A percentile compares a stretch with the other conserved stretches of the same genome.
Conservation (phyloP, 2,113 vertebrate species). For the Caracal caracal region DNA sequence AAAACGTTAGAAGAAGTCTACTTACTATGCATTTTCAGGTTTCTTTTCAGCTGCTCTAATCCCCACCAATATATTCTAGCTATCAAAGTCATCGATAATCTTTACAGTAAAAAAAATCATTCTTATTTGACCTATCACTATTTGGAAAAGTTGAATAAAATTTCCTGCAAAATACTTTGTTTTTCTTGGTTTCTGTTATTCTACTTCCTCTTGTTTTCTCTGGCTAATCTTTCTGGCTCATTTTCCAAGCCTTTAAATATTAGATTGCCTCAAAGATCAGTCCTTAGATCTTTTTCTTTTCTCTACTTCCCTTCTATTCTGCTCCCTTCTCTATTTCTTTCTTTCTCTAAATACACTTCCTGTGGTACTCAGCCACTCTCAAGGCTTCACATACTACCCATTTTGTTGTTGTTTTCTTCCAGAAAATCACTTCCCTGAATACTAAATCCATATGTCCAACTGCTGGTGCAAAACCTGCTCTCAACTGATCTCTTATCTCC, state of each 20-base stretch:
- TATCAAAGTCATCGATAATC: background rate
- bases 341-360: background rate
- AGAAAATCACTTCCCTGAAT: background rate
- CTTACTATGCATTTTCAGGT: background rate
- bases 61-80: background rate
- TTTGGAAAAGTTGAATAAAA: background rate
- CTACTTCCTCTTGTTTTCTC: background rate
- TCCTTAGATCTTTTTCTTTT: background rate
- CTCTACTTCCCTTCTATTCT: background rate
- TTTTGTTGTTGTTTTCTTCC: background rate
- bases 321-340: background rate
- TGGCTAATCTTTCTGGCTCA: background rate
- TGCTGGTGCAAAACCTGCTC: background rate
- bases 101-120: background rate
- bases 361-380: background rate
- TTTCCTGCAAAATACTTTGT: background rate
- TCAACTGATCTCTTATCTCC: background rate
- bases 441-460: background rate
- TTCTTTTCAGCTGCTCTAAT: background rate
- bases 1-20: background rate
- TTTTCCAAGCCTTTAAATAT: background rate
- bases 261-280: background rate
- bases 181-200: background rate
- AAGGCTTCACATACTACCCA: background rate
- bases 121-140: background rate